Evolutionary conservation across 2,113 vertebrate species (phyloP), one percentile per base, ranked within the genome.

Genomic region (Leuciscus idus): DNA sequence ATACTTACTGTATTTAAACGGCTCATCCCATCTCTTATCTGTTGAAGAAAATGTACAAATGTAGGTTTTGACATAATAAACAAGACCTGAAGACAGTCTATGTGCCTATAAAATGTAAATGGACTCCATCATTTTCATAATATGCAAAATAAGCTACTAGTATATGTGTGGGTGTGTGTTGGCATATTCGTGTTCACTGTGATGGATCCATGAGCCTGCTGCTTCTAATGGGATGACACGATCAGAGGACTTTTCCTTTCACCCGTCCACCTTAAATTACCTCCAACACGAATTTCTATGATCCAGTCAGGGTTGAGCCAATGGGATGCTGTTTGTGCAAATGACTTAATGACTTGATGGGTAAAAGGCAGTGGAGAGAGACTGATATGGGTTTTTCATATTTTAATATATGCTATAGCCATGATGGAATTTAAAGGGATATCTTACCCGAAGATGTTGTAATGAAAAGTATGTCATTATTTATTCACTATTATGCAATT

Each of bases 1-100:
- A 72, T 84, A 70, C 83, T 87, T 84, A 91, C 90, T 46, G 19
- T 89, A 88, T 1, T 64, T 5, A 61, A 89, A 91, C 1, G 84
- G 75, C 13, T 46, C 2, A 4, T 86, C 80, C 76, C n/a, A 70
- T 28, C 55, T 17, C 3, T 75, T 4, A 19, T 84, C 90, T 91
- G 80, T 59, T 21, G 48, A 72, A 70, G 76, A 84, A 86, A 36
- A 50, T 39, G 17, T 50, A 84, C 30, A 57, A 10, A 43, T 43
- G 30, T 59, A 39, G 23, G 68, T 73, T 73, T 57, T 84, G 19
- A 39, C 33, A 83, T 36, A 15, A 28, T 21, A 64, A 46, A 68
- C 43, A 81, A 70, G 62, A 82, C 46, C 48, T n/a, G 46, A 33
- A 82, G 70, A 33, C 80, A 52, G n/a, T 52, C 19, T 21, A 8